Evolutionary conservation across 2,113 vertebrate genomes (phyloP).

Genomic region (Martes martes): DNA sequence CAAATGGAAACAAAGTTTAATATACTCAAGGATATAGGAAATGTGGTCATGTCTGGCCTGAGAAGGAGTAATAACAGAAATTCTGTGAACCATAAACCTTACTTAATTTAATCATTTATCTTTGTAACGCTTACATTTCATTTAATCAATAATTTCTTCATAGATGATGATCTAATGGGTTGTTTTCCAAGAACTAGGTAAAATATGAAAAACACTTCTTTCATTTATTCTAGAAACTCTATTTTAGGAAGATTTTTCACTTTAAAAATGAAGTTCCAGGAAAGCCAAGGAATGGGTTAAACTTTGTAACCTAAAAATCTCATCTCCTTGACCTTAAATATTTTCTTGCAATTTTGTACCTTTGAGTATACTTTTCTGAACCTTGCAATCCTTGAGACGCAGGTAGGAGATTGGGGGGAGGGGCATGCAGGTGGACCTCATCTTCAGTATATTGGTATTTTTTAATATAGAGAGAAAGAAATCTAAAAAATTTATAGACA

Average conservation of each 20-base stretch:
- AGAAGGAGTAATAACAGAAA: not conserved
- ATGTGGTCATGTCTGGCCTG: not conserved
- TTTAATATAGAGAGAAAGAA: not conserved
- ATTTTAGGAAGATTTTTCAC: not conserved
- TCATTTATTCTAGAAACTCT: not conserved
- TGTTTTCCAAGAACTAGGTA: not conserved
- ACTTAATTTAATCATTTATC: not conserved
- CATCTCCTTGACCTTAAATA: not conserved
- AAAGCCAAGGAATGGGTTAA: slow-evolving; percentile 14
- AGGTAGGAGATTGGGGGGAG: too few relatives aligned
- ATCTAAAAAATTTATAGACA: not conserved
- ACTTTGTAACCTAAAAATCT: not conserved
- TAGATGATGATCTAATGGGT: not conserved
- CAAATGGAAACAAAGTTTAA: not conserved
- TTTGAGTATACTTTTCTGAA: not conserved
- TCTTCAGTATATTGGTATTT: not conserved
- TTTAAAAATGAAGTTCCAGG: not conserved
- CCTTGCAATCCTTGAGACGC: not conserved
- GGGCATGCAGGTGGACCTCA: not conserved
- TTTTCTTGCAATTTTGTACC: not conserved
- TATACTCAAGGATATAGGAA: not conserved
- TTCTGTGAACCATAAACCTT: not conserved
- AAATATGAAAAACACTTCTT: not conserved
- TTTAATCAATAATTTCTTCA: slow-evolving; percentile 26
- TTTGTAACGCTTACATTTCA: slow-evolving; percentile 8